Evolutionary conservation across 2,113 vertebrate genomes (phyloP), one percentile per base, ranked within the genome.

Genomic region (Phocoena sinus): DNA sequence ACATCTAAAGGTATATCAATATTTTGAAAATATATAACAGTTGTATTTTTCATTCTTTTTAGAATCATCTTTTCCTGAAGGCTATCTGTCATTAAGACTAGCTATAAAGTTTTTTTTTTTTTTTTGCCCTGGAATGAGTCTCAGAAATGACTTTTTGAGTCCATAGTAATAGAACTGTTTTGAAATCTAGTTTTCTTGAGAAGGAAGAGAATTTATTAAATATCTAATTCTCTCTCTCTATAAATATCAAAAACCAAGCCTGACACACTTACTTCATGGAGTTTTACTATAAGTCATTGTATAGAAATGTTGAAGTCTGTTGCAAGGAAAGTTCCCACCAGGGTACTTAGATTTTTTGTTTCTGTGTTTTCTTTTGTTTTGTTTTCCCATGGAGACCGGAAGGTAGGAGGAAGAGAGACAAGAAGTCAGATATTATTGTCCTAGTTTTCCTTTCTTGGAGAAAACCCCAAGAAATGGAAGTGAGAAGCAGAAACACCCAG

Each of bases 221-320:
- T 93, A 87, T 88, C 23, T 41, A 74, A 47, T 17, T 90, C 36
- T 91, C 56, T 2, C 47, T 38, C 23, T 91, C 2, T 58, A 36
- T 73, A 28, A 67, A 76, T 70, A 44, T 73, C 10, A 58, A 87
- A 90, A 81, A 14, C 38, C 1, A 94, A 68, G 18, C 10, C 11
- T 90, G 76, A 25, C 4, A 44, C 21, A 93, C 28, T 81, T 82
- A 31, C 28, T 84, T 92, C 65, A 38, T 23, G 68, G 44, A n/a
- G 33, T 92, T 96, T 97, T 80, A 73, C 89, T 85, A 25, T 36
- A 93, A 96, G 65, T 88, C 41, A 33, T 83, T 60, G 23, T 41
- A 28, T 85, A 81, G 71, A 91, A 91, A 82, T 63, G 14, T 26
- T 81, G 26, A 28, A 85, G 1, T 96, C 44, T 79, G 28, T 81